Evolutionary conservation across 2,113 vertebrate species (phyloP).

Genomic region (Myotis davidii): DNA sequence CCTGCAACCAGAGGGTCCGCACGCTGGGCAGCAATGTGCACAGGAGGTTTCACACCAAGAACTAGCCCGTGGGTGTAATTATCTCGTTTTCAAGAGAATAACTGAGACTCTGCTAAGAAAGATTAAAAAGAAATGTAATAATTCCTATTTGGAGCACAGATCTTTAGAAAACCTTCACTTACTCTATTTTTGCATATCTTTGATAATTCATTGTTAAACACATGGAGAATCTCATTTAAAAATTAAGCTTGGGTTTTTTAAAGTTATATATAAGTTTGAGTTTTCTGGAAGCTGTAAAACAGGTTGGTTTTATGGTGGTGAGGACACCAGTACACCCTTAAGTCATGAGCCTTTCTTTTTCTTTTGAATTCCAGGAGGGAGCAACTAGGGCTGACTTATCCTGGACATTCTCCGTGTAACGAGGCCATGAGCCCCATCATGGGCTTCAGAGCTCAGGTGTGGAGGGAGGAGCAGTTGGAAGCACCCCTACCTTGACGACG

Average conservation of each 20-base stretch:
- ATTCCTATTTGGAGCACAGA: background rate
- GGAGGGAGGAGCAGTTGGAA: accelerated
- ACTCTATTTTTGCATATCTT: background rate
- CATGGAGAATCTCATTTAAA: background rate
- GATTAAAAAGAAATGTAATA: background rate
- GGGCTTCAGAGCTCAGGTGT: accelerated
- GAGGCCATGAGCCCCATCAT: accelerated
- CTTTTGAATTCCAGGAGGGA: background rate
- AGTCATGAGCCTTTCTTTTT: background rate
- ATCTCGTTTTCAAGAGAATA: background rate
- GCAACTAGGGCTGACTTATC: background rate
- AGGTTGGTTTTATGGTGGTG: background rate
- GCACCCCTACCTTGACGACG: conserved; percentile 92
- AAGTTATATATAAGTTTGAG: accelerated
- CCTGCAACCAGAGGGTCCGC: background rate
- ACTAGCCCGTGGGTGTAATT: background rate
- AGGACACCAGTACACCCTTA: background rate
- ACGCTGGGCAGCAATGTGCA: background rate
- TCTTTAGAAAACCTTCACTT: background rate
- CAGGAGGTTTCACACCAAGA: background rate
- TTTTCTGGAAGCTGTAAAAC: background rate
- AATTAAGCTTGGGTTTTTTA: background rate
- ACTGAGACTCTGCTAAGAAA: background rate
- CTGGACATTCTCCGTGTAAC: accelerated
- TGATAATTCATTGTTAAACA: background rate